These are phyloP conservation scores for Orchestia grillus DNA, from an alignment of 1,140 invertebrate genomes.

Conservation along the genomic window DNA sequence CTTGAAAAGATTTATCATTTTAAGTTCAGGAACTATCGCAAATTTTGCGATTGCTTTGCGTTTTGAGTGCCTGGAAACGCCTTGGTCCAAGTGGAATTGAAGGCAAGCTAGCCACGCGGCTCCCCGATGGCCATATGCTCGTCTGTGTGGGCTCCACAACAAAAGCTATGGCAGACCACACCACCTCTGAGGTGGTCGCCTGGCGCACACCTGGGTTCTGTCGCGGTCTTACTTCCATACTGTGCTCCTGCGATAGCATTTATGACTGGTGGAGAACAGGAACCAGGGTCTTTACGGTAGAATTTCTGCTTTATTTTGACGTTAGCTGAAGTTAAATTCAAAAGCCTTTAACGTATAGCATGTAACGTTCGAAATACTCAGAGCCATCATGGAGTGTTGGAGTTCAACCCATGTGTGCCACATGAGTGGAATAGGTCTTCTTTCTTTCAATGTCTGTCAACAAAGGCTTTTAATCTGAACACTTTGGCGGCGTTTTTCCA, in stretches of 20 bases:
- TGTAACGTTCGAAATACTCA: neutral
- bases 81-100: neutral
- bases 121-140: neutral
- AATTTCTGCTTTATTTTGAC: neutral
- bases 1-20: neutral
- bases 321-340: neutral
- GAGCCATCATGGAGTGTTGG: neutral
- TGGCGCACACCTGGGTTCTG: neutral
- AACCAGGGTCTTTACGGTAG: neutral
- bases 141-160: neutral
- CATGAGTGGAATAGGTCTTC: too few relatives aligned
- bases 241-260: neutral
- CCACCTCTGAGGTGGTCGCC: neutral
- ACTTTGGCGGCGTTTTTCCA: too few relatives aligned
- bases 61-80: neutral
- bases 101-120: neutral
- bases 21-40: neutral
- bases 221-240: neutral
- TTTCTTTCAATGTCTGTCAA: too few relatives aligned
- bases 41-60: neutral
- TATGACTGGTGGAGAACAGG: neutral
- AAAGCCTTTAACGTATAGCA: neutral
- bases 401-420: too few relatives aligned
- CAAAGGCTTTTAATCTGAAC: too few relatives aligned
- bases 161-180: neutral